Evolutionary conservation across 2,113 vertebrate genomes (phyloP).

Genomic region (Chrysochloris asiatica): DNA sequence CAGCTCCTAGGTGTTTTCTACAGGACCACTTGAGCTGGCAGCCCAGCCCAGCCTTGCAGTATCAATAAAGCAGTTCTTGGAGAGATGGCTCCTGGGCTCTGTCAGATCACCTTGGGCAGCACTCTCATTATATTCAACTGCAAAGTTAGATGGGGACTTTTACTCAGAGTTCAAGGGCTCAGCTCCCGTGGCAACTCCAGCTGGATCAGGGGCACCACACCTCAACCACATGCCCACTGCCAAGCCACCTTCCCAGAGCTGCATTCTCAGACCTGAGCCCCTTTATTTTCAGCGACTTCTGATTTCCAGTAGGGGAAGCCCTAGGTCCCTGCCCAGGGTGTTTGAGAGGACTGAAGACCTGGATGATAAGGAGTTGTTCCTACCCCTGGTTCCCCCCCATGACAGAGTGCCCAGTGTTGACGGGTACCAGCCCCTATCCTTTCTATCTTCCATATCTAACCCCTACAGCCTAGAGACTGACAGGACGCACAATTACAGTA

Average conservation of each 20-base stretch:
- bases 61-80: constrained; percentile 87
- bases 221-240: background rate
- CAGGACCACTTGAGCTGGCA: constrained; percentile 83
- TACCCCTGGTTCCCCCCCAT: background rate
- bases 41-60: constrained; percentile 67
- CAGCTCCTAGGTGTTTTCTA: constrained; percentile 79
- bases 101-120: background rate
- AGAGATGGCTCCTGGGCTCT: constrained; percentile 65
- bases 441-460: background rate
- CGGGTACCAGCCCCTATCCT: background rate
- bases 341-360: background rate
- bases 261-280: background rate
- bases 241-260: background rate
- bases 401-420: background rate
- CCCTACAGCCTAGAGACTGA: background rate
- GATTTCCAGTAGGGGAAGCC: background rate
- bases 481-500: background rate
- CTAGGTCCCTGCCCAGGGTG: background rate
- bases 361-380: background rate
- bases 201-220: background rate
- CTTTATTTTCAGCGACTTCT: background rate
- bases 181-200: background rate
- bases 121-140: background rate
- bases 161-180: background rate
- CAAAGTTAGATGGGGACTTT: background rate